These are phyloP conservation scores for Dendrolimus punctatus DNA, from an alignment of 1,140 invertebrate genomes.

Conservation along the genomic window DNA sequence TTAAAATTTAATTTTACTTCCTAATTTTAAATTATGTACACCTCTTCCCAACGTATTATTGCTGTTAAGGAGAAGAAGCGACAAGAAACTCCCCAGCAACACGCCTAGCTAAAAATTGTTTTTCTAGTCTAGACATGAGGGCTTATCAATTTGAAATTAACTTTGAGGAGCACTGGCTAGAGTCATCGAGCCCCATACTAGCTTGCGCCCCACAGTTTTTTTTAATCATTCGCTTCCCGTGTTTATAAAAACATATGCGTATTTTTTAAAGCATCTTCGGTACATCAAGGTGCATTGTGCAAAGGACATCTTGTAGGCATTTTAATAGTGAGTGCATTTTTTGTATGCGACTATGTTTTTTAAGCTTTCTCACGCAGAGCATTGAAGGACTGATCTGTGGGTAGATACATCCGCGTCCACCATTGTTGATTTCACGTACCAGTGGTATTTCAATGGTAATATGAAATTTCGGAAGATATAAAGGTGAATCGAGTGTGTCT, in stretches of 20 bases:
- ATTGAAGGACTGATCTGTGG: slow-evolving; percentile 61
- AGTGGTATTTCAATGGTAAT: slow-evolving; percentile 23
- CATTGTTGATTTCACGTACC: slow-evolving; percentile 43
- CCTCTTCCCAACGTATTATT: no score
- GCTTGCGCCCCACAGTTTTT: slow-evolving; percentile 37
- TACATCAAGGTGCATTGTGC: slow-evolving; percentile 58
- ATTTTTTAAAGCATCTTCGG: slow-evolving; percentile 61
- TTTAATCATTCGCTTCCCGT: slow-evolving; percentile 32
- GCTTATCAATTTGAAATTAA: no score
- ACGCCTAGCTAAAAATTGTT: no score
- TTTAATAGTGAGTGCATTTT: slow-evolving; percentile 59
- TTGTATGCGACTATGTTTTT: slow-evolving; percentile 63
- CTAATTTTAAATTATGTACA: no score
- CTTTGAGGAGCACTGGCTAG: slow-evolving; percentile 2
- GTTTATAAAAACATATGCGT: slow-evolving; percentile 68
- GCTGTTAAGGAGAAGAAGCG: no score
- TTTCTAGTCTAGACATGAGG: no score
- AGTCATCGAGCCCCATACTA: slow-evolving; percentile 10
- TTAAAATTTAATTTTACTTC: no score
- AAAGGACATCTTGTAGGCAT: slow-evolving; percentile 51
- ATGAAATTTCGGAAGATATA: no score
- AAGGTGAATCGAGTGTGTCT: no score
- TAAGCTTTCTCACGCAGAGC: slow-evolving; percentile 64
- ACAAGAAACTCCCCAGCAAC: no score
- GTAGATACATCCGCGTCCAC: slow-evolving; percentile 60